phyloP scores from a whole-genome alignment of 1,140 invertebrate species.

The Gonatopus flavifemur region DNA sequence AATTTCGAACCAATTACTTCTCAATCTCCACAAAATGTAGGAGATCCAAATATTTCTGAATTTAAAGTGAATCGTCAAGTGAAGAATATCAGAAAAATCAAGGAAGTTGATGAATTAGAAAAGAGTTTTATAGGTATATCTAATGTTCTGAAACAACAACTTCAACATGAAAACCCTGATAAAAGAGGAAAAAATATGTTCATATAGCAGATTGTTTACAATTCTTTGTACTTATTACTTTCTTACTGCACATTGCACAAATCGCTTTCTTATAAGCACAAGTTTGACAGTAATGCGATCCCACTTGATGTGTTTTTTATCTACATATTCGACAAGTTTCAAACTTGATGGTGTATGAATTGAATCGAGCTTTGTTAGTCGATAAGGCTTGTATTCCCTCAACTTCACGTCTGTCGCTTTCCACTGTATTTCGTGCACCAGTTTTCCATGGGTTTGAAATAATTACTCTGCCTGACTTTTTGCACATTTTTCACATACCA shows the following conservation, averaged over 20 bases:
- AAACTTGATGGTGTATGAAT: conserved; percentile 82
- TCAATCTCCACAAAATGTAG: too few species aligned
- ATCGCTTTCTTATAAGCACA: conserved; percentile 91
- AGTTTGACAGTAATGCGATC: too few species aligned
- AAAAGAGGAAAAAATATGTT: too few species aligned
- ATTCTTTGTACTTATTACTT: conserved; percentile 90
- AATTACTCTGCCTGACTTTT: conserved; percentile 83
- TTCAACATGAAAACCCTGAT: too few species aligned
- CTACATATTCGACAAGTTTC: conserved; percentile 89
- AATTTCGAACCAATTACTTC: too few species aligned
- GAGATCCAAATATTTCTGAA: too few species aligned
- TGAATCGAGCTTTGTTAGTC: conserved; percentile 78
- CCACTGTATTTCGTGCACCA: conserved; percentile 83
- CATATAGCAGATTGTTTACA: conserved; percentile 90
- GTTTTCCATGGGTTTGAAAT: conserved; percentile 94
- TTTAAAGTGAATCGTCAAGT: too few species aligned
- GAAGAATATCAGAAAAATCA: too few species aligned
- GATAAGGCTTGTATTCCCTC: conserved; percentile 91
- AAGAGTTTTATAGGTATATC: too few species aligned
- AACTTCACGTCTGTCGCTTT: conserved; percentile 78
- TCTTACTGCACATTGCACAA: conserved; percentile 98
- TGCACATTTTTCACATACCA: conserved; percentile 91
- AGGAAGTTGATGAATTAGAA: too few species aligned
- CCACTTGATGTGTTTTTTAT: conserved; percentile 87
- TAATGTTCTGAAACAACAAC: too few species aligned